phyloP scores from a whole-genome alignment of 2,888 invertebrate genomes.

The Dinocampus coccinellae region DNA sequence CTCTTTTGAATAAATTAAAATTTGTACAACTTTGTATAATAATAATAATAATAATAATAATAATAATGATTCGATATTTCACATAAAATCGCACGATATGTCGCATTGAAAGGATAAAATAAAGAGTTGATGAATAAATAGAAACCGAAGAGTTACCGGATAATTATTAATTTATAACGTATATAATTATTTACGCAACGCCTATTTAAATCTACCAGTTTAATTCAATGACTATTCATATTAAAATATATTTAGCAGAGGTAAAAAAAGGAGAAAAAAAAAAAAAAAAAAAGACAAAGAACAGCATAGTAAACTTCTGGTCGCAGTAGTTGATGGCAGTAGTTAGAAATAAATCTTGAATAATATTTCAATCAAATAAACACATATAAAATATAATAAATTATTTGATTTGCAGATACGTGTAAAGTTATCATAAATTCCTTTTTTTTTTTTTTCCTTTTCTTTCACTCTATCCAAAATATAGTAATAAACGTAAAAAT shows the following conservation, averaged over 20 bases:
- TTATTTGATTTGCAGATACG: background rate
- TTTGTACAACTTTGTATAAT: no score
- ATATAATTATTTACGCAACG: slow-evolving; percentile 31
- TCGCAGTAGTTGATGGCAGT: slow-evolving; percentile 7
- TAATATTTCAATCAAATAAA: background rate
- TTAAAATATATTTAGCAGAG: background rate
- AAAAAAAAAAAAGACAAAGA: no score
- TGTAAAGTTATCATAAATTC: background rate
- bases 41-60: no score
- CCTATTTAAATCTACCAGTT: slow-evolving; percentile 11
- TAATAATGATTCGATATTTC: no score
- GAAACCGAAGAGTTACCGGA: background rate
- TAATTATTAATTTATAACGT: slow-evolving; percentile 20
- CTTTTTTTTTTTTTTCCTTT: slow-evolving; percentile 18
- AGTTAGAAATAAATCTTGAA: background rate
- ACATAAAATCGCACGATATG: background rate
- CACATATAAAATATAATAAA: background rate
- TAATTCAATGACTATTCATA: background rate
- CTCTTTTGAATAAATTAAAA: slow-evolving; percentile 53
- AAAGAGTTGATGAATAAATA: background rate
- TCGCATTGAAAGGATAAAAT: no score
- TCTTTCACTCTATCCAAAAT: background rate
- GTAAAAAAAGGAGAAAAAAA: background rate
- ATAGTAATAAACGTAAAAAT: background rate
- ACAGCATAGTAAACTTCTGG: no score